These are phyloP conservation scores for Cichladusa arquata DNA, from an alignment of 2,113 vertebrate genomes.

Conservation along the genomic window DNA sequence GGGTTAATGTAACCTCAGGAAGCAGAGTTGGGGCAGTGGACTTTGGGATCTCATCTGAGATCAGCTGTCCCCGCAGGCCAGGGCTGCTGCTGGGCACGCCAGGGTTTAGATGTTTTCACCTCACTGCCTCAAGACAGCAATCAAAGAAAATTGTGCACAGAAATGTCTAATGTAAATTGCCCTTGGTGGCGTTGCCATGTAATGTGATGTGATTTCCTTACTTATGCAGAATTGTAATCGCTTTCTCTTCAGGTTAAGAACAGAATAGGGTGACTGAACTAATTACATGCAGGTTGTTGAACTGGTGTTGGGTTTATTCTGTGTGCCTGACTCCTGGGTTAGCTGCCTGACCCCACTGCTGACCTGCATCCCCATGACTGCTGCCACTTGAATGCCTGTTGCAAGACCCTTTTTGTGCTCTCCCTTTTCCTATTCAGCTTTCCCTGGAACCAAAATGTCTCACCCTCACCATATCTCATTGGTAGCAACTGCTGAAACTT, in stretches of 20 bases:
- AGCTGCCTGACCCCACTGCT: neutral
- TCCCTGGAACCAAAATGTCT: neutral
- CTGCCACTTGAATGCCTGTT: neutral
- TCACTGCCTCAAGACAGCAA: conserved; percentile 42
- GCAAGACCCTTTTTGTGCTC: neutral
- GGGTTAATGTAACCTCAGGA: neutral
- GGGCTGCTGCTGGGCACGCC: neutral
- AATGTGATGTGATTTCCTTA: conserved; percentile 63
- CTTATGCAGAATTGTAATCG: conserved; percentile 43
- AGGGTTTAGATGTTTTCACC: conserved; percentile 7
- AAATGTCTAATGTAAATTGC: conserved; percentile 50
- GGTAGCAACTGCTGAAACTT: neutral
- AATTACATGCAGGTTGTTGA: conserved; percentile 56
- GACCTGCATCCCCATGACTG: neutral
- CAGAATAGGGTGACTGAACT: conserved; percentile 56
- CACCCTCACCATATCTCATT: rapidly evolving
- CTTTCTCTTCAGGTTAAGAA: conserved; percentile 59
- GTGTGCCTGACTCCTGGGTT: neutral
- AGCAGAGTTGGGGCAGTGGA: neutral
- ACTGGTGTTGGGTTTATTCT: conserved; percentile 10
- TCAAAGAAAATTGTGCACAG: conserved; percentile 55
- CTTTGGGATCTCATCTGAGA: neutral
- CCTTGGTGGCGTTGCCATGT: conserved; percentile 37
- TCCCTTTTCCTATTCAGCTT: neutral
- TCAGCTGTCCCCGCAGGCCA: neutral